phyloP scores from a whole-genome alignment of 2,888 invertebrate species.

The Phyto melanocephala region DNA sequence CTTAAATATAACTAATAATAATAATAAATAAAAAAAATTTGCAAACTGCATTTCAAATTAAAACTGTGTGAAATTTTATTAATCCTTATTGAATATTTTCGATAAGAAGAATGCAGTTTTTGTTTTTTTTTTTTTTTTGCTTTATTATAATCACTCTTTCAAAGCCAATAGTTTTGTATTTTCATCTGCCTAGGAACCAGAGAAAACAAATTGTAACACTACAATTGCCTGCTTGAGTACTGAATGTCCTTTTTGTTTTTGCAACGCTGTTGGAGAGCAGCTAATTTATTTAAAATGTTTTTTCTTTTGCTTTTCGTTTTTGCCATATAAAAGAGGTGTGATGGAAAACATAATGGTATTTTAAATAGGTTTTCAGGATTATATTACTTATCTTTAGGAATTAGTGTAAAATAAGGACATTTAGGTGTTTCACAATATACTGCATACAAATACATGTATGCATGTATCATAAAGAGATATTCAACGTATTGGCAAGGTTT shows the following conservation, averaged over 20 bases:
- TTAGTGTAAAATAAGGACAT: not conserved
- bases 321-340: not conserved
- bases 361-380: not conserved
- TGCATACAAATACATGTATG: too few species aligned
- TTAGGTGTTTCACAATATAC: too few species aligned
- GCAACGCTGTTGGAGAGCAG: slow-evolving; percentile 36
- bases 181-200: not conserved
- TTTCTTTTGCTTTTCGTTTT: not conserved
- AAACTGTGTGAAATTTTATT: slow-evolving; percentile 29
- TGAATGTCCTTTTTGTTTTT: slow-evolving; percentile 35
- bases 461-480: too few species aligned
- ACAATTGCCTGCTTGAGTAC: not conserved
- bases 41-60: not conserved
- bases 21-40: not conserved
- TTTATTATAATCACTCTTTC: not conserved
- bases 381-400: not conserved
- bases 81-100: slow-evolving; percentile 27
- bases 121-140: not conserved
- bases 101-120: not conserved
- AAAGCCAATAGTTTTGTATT: slow-evolving; percentile 26
- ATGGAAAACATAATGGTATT: slow-evolving; percentile 2
- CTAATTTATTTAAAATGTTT: slow-evolving; percentile 43
- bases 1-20: too few species aligned
- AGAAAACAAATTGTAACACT: not conserved
- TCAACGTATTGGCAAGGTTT: too few species aligned